A percentile compares a stretch with the other conserved stretches of the same genome.
Conservation (phyloP, 2,797 vertebrate species). For the Siniperca undulata region DNA sequence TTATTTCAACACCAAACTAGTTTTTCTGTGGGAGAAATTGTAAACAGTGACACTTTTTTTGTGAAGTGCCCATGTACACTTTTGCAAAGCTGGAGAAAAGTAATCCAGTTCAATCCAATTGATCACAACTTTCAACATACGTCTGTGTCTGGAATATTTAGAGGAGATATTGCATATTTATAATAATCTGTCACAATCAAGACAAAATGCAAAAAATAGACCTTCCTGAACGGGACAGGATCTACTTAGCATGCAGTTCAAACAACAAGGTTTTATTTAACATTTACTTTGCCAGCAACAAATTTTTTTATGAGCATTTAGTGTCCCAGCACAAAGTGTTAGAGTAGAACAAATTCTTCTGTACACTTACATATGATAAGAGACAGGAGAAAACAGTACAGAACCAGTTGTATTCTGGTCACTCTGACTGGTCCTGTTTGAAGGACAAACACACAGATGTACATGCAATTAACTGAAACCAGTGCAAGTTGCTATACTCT, state of each 20-base stretch:
- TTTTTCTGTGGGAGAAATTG: not conserved
- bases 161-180: not conserved
- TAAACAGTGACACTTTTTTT: not conserved
- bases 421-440: slow-evolving; percentile 75
- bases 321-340: slow-evolving; percentile 29
- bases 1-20: slow-evolving; percentile 6
- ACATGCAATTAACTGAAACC: slow-evolving; percentile 21
- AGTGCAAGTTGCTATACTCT: not conserved
- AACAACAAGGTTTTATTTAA: not conserved
- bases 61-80: not conserved
- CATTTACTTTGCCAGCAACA: not conserved
- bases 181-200: slow-evolving; percentile 9
- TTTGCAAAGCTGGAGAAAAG: slow-evolving; percentile 2
- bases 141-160: not conserved
- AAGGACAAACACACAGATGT: slow-evolving; percentile 61
- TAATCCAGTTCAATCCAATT: not conserved
- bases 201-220: not conserved
- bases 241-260: not conserved
- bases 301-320: not conserved
- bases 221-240: not conserved
- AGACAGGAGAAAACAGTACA: slow-evolving; percentile 76
- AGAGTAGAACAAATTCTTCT: slow-evolving; percentile 34
- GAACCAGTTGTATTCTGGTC: slow-evolving; percentile 71
- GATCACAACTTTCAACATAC: not conserved
- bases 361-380: slow-evolving; percentile 84